Percentiles rank a stretch among this genome's conserved stretches.
These are phyloP conservation scores for Lithobates pipiens DNA, from an alignment of 2,797 vertebrate genomes.

Conservation along the genomic window DNA sequence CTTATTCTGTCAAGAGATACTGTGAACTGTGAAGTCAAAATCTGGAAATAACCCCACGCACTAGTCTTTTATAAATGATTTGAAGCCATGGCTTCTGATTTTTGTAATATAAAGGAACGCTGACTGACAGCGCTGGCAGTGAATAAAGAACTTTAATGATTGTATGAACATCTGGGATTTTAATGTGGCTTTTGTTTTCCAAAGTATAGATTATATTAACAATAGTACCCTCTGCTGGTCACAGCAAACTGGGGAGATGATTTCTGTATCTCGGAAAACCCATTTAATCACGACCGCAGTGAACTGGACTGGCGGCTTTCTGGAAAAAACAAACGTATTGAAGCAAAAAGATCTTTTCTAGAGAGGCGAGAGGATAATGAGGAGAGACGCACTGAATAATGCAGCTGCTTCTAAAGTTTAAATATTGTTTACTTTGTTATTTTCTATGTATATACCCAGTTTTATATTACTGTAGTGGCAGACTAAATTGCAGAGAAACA, in stretches of 20 bases:
- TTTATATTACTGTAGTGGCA: background rate
- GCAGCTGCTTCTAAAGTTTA: constrained; percentile 19
- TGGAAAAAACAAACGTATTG: constrained; percentile 13
- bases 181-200: constrained; percentile 36
- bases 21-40: constrained; percentile 52
- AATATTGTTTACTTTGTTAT: constrained; percentile 5
- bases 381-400: constrained; percentile 5
- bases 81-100: constrained; percentile 47
- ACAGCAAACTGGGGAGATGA: background rate
- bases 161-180: constrained; percentile 51
- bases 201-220: constrained; percentile 31
- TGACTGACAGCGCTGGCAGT: constrained; percentile 50
- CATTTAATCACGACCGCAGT: constrained; percentile 10
- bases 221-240: constrained; percentile 53
- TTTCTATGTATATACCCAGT: background rate
- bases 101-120: constrained; percentile 51
- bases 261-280: background rate
- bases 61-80: constrained; percentile 53
- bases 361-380: constrained; percentile 30
- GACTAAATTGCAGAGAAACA: too few species aligned
- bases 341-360: constrained; percentile 22
- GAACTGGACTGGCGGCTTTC: constrained; percentile 29
- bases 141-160: constrained; percentile 57
- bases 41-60: constrained; percentile 42
- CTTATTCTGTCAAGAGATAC: constrained; percentile 58